Base-by-base conservation (phyloP, 2,888 invertebrate species). In the Troglohyphantes excavatus region DNA sequence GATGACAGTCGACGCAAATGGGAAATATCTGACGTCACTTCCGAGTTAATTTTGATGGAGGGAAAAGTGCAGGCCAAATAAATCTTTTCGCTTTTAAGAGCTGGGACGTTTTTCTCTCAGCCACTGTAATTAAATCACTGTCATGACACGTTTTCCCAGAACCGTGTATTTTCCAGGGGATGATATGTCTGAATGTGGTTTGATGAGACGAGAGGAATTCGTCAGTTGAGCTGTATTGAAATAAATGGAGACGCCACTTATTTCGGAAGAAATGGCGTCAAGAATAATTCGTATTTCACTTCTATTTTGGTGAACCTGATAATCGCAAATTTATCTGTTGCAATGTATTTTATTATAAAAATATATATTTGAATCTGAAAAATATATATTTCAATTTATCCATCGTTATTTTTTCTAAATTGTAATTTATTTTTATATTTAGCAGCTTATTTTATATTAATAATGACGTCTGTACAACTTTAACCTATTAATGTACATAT, bases 81-180 rank as follows among this genome's bases (percentile, higher is more conserved):
- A 78, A 86, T 78, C 67, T 76, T 43, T 43, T 43, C 46, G n/a
- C 26, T 46, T 43, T 21, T 39, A 67, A 81, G 65, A 65, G 26
- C 33, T 61, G 29, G 26, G 85, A 53, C n/a, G 53, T 76, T 73
- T 78, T 78, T 53, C 46, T 46, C n/a, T 53, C 53, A 9, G 5
- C 1, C 9, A 33, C 21, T n/a, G 19, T 86, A 78, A 86, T 86
- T 86, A 86, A 86, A 86, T 78, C 68, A 86, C 43, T 86, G 76
- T 86, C 85, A 76, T 26, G 68, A 59, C 19, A 61, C 46, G 3
- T 33, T 33, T 33, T 3, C 3, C 33, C 33, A 33, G 53, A 21
- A 17, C 19, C n/a, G 67, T 79, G 5, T 26, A 9, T 23, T 26
- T 13, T 65, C 3, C 33, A 6, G 33, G 33, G 9, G 33, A 33